These are phyloP conservation scores for Lasius fuliginosus DNA, from an alignment of 2,888 invertebrate species.

Conservation along the genomic window DNA sequence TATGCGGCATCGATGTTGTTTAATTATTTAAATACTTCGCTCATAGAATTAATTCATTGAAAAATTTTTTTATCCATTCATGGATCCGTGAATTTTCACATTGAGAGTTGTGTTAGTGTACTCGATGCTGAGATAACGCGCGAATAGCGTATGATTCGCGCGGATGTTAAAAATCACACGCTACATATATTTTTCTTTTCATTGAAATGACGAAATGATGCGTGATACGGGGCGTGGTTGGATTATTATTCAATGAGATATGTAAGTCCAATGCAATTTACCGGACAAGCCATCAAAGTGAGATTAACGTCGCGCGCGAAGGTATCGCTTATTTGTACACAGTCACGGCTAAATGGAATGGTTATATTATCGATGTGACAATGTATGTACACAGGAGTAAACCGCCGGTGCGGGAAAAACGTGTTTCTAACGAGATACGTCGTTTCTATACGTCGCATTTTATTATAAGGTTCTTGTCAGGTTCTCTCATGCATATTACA, in stretches of 20 bases:
- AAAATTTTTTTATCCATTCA: not conserved
- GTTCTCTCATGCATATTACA: constrained; percentile 58
- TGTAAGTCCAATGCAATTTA: constrained; percentile 50
- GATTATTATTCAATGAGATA: constrained; percentile 35
- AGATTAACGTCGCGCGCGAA: constrained; percentile 61
- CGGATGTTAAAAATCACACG: not conserved
- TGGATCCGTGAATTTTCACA: not conserved
- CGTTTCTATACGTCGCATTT: constrained; percentile 56
- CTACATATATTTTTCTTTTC: not conserved
- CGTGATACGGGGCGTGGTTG: not conserved
- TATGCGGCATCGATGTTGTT: not conserved
- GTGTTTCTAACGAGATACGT: constrained; percentile 65
- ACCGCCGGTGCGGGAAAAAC: constrained; percentile 55
- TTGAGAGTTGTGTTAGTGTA: not conserved
- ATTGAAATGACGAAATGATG: constrained; percentile 5
- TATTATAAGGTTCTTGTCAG: constrained; percentile 51
- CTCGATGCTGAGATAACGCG: not conserved
- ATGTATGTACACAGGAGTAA: constrained; percentile 60
- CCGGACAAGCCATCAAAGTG: constrained; percentile 60
- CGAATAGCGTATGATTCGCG: not conserved
- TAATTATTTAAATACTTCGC: not conserved
- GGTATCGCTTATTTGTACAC: constrained; percentile 66
- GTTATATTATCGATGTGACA: constrained; percentile 64
- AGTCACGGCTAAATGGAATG: constrained; percentile 64
- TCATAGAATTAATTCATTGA: constrained; percentile 21